These are phyloP conservation scores for Drosophila atripex DNA, from an alignment of 2,888 invertebrate genomes.

Conservation along the genomic window DNA sequence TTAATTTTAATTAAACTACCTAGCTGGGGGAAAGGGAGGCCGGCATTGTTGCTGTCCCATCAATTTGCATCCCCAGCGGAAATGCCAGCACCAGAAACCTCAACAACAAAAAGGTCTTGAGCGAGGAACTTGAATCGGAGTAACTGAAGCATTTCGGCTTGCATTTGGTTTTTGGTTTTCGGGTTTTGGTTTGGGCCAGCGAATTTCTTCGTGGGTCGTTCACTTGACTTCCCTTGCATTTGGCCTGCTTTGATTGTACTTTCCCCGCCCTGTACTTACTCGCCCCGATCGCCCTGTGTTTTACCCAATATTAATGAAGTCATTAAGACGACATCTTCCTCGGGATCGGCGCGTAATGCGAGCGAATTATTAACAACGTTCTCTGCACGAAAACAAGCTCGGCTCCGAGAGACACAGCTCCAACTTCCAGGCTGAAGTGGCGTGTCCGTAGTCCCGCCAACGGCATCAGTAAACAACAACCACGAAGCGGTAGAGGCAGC, in stretches of 20 bases:
- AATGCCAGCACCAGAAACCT: slow-evolving; percentile 39
- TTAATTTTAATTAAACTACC: slow-evolving; percentile 72
- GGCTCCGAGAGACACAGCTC: slow-evolving; percentile 22
- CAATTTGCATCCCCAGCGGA: slow-evolving; percentile 66
- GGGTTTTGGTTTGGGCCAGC: slow-evolving; percentile 54
- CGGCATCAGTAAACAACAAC: slow-evolving; percentile 49
- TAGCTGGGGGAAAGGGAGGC: slow-evolving; percentile 1
- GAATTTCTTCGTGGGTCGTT: slow-evolving; percentile 50
- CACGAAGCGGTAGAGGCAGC: slow-evolving; percentile 10
- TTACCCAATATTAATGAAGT: slow-evolving; percentile 79
- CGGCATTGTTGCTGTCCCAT: slow-evolving; percentile 43
- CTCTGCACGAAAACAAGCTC: slow-evolving; percentile 68
- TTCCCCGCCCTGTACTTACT: slow-evolving; percentile 25
- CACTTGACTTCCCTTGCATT: slow-evolving; percentile 43
- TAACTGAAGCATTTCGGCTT: slow-evolving; percentile 56
- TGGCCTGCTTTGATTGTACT: slow-evolving; percentile 27
- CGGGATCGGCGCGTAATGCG: slow-evolving; percentile 78
- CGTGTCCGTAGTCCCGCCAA: slow-evolving; percentile 55
- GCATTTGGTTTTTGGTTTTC: slow-evolving; percentile 10
- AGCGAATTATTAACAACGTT: slow-evolving; percentile 77
- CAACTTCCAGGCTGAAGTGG: slow-evolving; percentile 29
- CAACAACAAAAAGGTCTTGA: slow-evolving; percentile 14
- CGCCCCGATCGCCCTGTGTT: slow-evolving; percentile 53
- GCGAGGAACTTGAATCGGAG: slow-evolving; percentile 27
- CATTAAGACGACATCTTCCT: slow-evolving; percentile 79